Base-by-base conservation (phyloP, 2,888 invertebrate species). In the Drosophila dives region DNA sequence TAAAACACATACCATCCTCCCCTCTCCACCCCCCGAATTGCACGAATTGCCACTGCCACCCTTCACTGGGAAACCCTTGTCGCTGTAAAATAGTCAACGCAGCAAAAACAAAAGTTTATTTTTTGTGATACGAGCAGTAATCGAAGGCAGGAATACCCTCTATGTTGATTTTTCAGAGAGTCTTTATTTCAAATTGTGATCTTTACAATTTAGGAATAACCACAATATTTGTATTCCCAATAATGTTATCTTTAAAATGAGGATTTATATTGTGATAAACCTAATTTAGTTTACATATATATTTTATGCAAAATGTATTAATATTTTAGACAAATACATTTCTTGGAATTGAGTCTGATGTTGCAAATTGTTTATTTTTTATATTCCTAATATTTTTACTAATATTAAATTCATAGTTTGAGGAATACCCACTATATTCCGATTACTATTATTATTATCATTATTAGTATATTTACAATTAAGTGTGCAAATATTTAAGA, bases 61-160 rank as follows among this genome's bases (percentile, higher is more conserved):
- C 53, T 17, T 11, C 20, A 23, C n/a, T 1, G 53, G 17, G 33
- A 6, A 32, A 51, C 38, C 62, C 59, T 53, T 51, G 23, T 36
- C 48, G 32, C 48, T 51, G 42, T 51, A 50, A 77, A 75, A 74
- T 61, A 75, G 86, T 64, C 72, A 55, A 83, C 74, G 49, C 83
- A 79, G 81, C 83, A 75, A 54, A 79, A 81, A 73, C 66, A 70
- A 81, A 79, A 86, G 64, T 81, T 79, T 79, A 74, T 73, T 75
- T 77, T 73, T 75, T 70, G 29, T 64, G 70, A 60, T 45, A 66
- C 70, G 55, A 63, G 50, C 29, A 59, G 55, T 36, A 29, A 66
- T 64, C 49, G 45, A 71, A 59, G 29, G 29, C 29, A 0, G 15
- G 23, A 26, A 76, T 76, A 72, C 72, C 63, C 72, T 71, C 5